A percentile compares a stretch with the other conserved stretches of the same genome.
phyloP scores from a whole-genome alignment of 2,888 invertebrate genomes.

The Microdon myrmicae region DNA sequence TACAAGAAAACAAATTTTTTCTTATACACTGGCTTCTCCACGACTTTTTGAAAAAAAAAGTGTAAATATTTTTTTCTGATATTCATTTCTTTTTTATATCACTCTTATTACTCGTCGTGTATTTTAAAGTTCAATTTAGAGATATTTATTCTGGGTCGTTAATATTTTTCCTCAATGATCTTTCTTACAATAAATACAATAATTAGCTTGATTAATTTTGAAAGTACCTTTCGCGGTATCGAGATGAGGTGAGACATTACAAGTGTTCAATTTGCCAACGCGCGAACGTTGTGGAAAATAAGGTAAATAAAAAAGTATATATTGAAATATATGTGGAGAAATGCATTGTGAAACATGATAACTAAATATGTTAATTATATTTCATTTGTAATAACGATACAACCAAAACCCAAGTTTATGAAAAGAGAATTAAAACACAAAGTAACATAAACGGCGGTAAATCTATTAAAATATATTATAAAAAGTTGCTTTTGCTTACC shows the following conservation, averaged over 20 bases:
- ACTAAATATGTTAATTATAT: constrained; percentile 52
- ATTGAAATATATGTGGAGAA: constrained; percentile 58
- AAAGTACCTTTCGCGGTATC: constrained; percentile 37
- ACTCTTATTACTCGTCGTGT: constrained; percentile 29
- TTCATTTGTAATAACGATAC: constrained; percentile 39
- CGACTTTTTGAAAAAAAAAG: constrained; percentile 2
- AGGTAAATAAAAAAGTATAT: constrained; percentile 61
- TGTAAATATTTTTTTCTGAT: constrained; percentile 12
- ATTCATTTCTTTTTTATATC: constrained; percentile 29
- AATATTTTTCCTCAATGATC: constrained; percentile 12
- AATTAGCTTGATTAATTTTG: constrained; percentile 8
- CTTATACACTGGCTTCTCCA: neutral
- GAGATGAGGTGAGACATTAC: constrained; percentile 68
- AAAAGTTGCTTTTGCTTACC: constrained; percentile 46
- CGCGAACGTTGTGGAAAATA: constrained; percentile 65
- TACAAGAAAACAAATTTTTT: constrained; percentile 23
- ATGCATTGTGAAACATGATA: constrained; percentile 68
- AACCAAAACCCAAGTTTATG: constrained; percentile 31
- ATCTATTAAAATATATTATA: constrained; percentile 8
- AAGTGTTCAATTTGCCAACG: constrained; percentile 48
- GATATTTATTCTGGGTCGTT: constrained; percentile 1
- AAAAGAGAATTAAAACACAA: constrained; percentile 19
- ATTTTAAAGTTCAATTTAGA: constrained; percentile 25
- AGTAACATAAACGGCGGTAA: constrained; percentile 2
- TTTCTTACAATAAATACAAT: constrained; percentile 15